A percentile compares a stretch with the other conserved stretches of the same genome.
These are phyloP conservation scores for Orthonychiurus folsomi DNA, from an alignment of 2,888 invertebrate genomes.

Conservation along the genomic window DNA sequence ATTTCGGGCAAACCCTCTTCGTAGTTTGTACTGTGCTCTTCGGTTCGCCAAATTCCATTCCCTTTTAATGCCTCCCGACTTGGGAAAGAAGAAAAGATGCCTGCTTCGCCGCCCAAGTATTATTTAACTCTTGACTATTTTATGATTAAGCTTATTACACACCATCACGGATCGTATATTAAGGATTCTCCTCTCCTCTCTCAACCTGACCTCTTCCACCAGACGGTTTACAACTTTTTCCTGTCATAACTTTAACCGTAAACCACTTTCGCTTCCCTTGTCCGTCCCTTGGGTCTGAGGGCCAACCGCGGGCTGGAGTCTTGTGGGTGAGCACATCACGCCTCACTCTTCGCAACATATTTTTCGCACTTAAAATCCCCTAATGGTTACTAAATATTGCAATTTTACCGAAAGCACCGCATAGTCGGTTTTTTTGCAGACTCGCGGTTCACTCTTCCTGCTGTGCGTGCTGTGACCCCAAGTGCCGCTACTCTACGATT, in stretches of 20 bases:
- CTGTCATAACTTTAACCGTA: conserved; percentile 1
- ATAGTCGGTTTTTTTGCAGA: no score
- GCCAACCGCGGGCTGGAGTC: no score
- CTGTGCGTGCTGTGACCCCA: no score
- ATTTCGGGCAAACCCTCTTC: not conserved
- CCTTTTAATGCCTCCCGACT: no score
- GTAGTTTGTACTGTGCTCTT: not conserved
- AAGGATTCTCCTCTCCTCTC: not conserved
- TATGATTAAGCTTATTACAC: not conserved
- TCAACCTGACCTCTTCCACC: not conserved
- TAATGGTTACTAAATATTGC: conserved; percentile 1
- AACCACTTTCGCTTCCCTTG: not conserved
- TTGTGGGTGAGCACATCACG: not conserved
- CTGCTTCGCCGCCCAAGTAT: not conserved
- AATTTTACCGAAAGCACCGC: not conserved
- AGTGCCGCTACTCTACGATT: no score
- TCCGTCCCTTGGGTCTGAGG: not conserved
- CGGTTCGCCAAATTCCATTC: no score
- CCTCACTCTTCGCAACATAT: not conserved
- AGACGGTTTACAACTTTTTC: not conserved
- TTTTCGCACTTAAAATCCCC: not conserved
- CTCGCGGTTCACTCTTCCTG: no score
- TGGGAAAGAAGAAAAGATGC: no score
- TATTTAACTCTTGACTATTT: not conserved
- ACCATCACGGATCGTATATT: not conserved